Conservation (phyloP, 1,140 invertebrate species). For the Zaprionus taronus region DNA sequence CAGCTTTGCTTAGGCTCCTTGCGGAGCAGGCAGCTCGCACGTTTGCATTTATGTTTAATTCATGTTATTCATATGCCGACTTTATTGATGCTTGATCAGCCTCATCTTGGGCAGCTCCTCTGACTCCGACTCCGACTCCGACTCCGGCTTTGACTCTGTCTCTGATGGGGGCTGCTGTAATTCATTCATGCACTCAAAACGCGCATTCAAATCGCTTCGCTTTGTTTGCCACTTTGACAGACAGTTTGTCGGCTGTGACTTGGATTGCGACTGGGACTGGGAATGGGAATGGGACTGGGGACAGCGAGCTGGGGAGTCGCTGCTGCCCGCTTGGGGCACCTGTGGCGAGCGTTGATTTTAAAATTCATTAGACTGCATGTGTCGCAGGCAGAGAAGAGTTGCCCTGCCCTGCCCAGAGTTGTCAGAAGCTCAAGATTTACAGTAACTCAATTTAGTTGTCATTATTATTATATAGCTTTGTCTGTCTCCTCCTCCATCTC, state of each 20-base stretch:
- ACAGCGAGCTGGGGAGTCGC: slow-evolving; percentile 18
- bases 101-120: too few relatives aligned
- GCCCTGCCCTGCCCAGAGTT: slow-evolving; percentile 21
- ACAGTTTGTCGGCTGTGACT: slow-evolving; percentile 71
- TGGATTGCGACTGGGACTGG: too few relatives aligned
- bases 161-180: slow-evolving; percentile 50
- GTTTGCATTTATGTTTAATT: slow-evolving; percentile 83
- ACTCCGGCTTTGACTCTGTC: slow-evolving; percentile 30
- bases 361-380: slow-evolving; percentile 84
- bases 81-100: slow-evolving; percentile 79
- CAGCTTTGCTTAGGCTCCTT: slow-evolving; percentile 41
- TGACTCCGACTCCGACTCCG: neutral
- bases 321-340: slow-evolving; percentile 48
- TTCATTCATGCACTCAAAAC: slow-evolving; percentile 79
- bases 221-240: slow-evolving; percentile 75
- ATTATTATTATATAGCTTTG: slow-evolving; percentile 53
- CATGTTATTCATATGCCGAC: slow-evolving; percentile 82
- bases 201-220: slow-evolving; percentile 61
- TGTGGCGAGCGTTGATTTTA: slow-evolving; percentile 83
- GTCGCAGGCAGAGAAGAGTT: slow-evolving; percentile 54
- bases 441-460: slow-evolving; percentile 79
- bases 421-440: slow-evolving; percentile 63
- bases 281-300: too few relatives aligned
- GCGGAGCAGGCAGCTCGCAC: neutral
- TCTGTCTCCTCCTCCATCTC: neutral